These are phyloP conservation scores for Ceryle rudis DNA, from an alignment of 2,797 vertebrate genomes.

Conservation along the genomic window DNA sequence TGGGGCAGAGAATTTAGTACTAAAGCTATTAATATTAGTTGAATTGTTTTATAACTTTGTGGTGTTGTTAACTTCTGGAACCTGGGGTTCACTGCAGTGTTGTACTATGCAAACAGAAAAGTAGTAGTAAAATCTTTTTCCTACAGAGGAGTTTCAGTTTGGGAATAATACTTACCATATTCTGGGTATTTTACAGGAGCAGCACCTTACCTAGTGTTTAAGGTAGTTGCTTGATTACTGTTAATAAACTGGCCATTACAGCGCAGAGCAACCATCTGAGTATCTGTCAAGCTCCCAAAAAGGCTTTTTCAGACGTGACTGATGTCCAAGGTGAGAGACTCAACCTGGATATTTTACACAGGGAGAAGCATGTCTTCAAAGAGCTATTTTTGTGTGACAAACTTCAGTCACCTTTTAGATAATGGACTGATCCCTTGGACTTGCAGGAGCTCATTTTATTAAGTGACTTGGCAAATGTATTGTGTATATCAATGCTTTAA, in stretches of 20 bases:
- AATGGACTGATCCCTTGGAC: background rate
- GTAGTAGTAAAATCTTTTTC: background rate
- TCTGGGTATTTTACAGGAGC: background rate
- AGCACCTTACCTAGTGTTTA: background rate
- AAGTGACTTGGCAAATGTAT: background rate
- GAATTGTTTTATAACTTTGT: background rate
- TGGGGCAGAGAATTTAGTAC: background rate
- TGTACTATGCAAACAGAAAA: background rate
- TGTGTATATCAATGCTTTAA: background rate
- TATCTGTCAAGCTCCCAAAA: background rate
- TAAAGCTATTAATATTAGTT: background rate
- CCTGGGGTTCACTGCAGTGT: background rate
- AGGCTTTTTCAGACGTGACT: background rate
- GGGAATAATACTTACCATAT: background rate
- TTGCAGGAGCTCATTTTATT: background rate
- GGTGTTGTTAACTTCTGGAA: background rate
- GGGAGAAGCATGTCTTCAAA: too few relatives aligned
- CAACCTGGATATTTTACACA: background rate
- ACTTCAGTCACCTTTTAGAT: background rate
- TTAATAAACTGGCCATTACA: background rate
- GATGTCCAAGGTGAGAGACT: background rate
- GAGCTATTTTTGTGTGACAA: background rate
- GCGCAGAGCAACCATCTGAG: background rate
- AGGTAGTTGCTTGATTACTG: background rate
- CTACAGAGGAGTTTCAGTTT: background rate